phyloP scores from a whole-genome alignment of 2,113 vertebrate genomes.

The Heterochromis multidens region DNA sequence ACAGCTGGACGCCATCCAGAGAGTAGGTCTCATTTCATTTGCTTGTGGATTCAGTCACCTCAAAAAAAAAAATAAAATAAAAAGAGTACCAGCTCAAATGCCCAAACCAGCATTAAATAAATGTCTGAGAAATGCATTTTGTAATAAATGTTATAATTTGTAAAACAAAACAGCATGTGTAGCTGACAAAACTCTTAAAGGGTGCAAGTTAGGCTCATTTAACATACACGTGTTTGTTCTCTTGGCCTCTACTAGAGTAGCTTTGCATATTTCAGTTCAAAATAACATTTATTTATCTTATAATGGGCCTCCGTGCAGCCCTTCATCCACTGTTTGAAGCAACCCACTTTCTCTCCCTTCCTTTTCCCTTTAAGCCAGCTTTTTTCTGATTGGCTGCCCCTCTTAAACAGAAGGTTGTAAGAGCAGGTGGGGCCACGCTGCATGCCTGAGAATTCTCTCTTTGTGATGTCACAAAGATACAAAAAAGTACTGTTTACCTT shows the following conservation, averaged over 20 bases:
- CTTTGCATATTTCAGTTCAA: too few relatives aligned
- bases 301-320: background rate
- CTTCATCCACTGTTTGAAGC: background rate
- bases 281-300: background rate
- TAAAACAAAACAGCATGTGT: background rate
- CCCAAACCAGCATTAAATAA: background rate
- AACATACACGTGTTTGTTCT: too few relatives aligned
- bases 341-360: background rate
- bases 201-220: background rate
- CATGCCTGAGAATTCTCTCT: background rate
- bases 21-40: slow-evolving; percentile 26
- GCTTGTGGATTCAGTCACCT: background rate
- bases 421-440: background rate
- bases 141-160: too few relatives aligned
- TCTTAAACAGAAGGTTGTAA: background rate
- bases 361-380: background rate
- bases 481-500: too few relatives aligned
- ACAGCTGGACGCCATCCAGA: slow-evolving; percentile 71
- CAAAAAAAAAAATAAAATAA: rapidly evolving
- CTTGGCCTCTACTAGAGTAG: too few relatives aligned
- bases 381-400: background rate
- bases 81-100: too few relatives aligned
- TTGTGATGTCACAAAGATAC: background rate
- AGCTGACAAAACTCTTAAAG: background rate
- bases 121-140: background rate